These are phyloP conservation scores for Onychomys leucogaster DNA, from an alignment of 2,797 vertebrate species.

Conservation along the genomic window DNA sequence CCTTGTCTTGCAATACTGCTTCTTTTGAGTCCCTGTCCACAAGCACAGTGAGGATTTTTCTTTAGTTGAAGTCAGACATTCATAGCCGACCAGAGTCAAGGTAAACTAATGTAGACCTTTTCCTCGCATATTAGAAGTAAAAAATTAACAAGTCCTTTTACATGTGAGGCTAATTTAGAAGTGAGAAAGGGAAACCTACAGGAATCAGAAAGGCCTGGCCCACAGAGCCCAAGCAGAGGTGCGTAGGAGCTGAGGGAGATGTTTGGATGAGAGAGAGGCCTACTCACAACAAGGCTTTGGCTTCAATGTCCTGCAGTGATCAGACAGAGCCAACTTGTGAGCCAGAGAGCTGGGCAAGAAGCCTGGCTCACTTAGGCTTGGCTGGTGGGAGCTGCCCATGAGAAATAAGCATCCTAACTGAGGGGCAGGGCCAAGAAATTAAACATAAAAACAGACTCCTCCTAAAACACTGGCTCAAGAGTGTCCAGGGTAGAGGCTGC, in stretches of 20 bases:
- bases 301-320: neutral
- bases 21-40: slow-evolving; percentile 26
- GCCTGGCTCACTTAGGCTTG: neutral
- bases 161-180: slow-evolving; percentile 37
- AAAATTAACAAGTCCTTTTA: slow-evolving; percentile 21
- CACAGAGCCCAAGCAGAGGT: neutral
- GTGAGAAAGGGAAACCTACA: neutral
- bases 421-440: neutral
- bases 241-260: neutral
- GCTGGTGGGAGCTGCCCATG: neutral
- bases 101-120: slow-evolving; percentile 29
- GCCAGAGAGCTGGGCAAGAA: neutral
- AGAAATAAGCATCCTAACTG: neutral
- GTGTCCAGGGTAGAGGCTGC: neutral
- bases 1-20: neutral
- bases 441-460: neutral
- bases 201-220: neutral
- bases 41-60: neutral
- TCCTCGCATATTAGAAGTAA: neutral
- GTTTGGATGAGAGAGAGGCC: neutral
- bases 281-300: neutral
- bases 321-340: neutral
- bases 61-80: neutral
- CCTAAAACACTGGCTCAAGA: neutral
- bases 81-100: neutral